Evolutionary conservation across 2,797 vertebrate genomes (phyloP), one percentile per base, ranked within the genome.

Genomic region (Apogon talboti): DNA sequence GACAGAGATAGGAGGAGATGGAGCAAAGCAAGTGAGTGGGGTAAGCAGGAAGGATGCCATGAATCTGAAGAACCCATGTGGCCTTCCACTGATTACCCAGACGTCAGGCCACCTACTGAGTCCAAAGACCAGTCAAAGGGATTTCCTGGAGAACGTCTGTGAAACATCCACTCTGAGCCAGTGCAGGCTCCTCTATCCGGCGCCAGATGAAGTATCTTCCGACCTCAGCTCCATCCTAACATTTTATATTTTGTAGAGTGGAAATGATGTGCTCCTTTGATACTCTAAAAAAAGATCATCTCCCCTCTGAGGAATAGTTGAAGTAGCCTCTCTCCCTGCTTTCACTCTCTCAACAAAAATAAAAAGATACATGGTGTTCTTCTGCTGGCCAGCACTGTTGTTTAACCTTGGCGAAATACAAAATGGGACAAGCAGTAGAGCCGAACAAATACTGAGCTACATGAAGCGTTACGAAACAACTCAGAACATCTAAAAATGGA

Each of bases 11-110:
- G 68, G 68, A 54, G 68, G 62, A 71, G 79, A 86, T 73, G 71
- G 79, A 87, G 81, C 81, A 87, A 84, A 89, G 83, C 83, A 71
- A 87, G 73, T 28, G 76, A 81, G 80, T 62, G 60, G 55, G 63
- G 72, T 73, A 63, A 77, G 71, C 81, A 91, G 88, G 88, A 89
- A 90, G 86, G 88, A 89, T 87, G 82, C 87, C 83, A 82, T 74
- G 86, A 91, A 90, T 91, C 90, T 81, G 87, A 86, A 71, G 85
- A 93, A 87, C 88, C 84, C 71, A 86, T 74, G 82, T 87, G 81
- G 91, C 89, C 89, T 82, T 87, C 60, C 79, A 82, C 86, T 91
- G 93, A 93, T 93, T 92, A 92, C 79, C 79, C 79, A 71, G 76
- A 91, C 75, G 66, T 79, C 76, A 73, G 86, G 79, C 85, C 91